Evolutionary conservation across 2,888 invertebrate species (phyloP), one percentile per base, ranked within the genome.

Genomic region (Drosophila stalkeri): DNA sequence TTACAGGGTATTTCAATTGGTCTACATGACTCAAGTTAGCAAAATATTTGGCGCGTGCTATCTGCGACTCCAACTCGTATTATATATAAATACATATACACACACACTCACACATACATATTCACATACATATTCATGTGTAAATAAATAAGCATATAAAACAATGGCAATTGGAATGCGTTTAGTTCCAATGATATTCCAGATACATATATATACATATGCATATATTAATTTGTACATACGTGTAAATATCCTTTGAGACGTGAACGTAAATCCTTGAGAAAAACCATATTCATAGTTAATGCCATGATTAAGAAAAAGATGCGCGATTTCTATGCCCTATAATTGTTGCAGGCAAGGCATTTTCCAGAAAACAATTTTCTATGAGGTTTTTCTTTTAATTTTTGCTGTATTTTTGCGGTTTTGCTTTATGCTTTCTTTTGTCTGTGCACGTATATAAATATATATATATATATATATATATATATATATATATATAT

Each of bases 191-290:
- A 18, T 9, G 46, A 23, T 16, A 63, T 35, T 44, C 33, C 16
- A 69, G 80, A 43, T 27, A 65, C 16, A 51, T 12, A 37, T 14
- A 44, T 20, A 11, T 7, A n/a, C 23, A 35, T 35, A 57, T 11
- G 14, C 33, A 44, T 64, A 6, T 18, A 31, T 20, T 11, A 20
- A n/a, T 8, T 11, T 33, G 2, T 66, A 92, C 93, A 85, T 93
- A 93, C 93, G 77, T 92, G 92, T 68, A 93, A 83, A 82, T 93
- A 93, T 91, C 93, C 93, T 88, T 92, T 92, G 69, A 93, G 92
- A 83, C 92, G 92, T 62, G 92, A 91, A 39, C 92, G 93, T 65
- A 93, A 82, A 81, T 93, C 93, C 92, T 93, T 93, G 66, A 93
- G 86, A 70, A 93, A 93, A 64, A 93, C 92, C 92, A 93, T 92